phyloP scores from a whole-genome alignment of 2,797 vertebrate genomes.

The Hemibagrus guttatus region DNA sequence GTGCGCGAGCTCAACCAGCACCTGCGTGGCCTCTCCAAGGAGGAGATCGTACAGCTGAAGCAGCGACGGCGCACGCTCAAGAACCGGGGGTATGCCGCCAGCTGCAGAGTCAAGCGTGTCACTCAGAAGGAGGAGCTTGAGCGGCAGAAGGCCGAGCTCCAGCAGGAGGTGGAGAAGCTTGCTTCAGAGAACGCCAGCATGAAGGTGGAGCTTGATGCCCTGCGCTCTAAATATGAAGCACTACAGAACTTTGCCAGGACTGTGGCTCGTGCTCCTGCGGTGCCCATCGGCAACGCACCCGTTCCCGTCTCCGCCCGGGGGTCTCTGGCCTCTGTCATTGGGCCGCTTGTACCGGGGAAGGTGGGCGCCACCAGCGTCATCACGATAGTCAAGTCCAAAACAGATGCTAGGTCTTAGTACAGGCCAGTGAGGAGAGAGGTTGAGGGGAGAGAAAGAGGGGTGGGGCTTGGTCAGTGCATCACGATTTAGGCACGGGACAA shows the following conservation, averaged over 20 bases:
- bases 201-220: conserved; percentile 92
- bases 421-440: conserved; percentile 49
- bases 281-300: conserved; percentile 83
- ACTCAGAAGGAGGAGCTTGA: conserved; percentile 99
- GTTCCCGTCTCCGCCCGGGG: conserved; percentile 82
- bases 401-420: conserved; percentile 93
- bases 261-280: conserved; percentile 90
- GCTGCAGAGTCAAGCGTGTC: conserved; percentile 95
- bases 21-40: conserved; percentile 92
- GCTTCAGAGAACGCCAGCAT: conserved; percentile 95
- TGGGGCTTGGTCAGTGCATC: conserved; percentile 62
- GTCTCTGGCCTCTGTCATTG: conserved; percentile 83
- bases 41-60: conserved; percentile 96
- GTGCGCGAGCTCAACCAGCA: conserved; percentile 98
- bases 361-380: conserved; percentile 96
- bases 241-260: conserved; percentile 97
- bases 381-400: conserved; percentile 98
- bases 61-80: conserved; percentile 96
- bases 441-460: conserved; percentile 1
- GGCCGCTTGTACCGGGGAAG: conserved; percentile 92
- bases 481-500: conserved; percentile 64
- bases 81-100: conserved; percentile 95
- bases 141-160: conserved; percentile 94
- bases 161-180: conserved; percentile 98
- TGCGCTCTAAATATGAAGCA: conserved; percentile 97